Base-by-base conservation (phyloP, 2,797 vertebrate genomes). In the Cuniculus paca region DNA sequence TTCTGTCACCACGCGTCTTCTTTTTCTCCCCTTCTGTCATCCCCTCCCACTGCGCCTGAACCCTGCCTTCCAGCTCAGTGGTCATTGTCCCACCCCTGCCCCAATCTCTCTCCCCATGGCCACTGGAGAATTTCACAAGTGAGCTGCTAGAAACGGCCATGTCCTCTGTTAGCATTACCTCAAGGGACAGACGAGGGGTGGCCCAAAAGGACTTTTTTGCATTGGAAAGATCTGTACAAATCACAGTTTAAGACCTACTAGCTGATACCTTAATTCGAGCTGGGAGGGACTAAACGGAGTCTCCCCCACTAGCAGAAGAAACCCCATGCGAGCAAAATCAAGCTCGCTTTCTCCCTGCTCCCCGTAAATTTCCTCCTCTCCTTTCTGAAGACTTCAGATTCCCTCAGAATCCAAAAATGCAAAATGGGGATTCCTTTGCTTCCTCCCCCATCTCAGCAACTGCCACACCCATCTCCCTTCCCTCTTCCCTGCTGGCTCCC, bases 41-140 rank as follows among this genome's bases (percentile, higher is more conserved):
- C 36, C 68, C 34, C 52, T 28, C 74, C 12, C 34, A 12, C 20
- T 11, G 6, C 63, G 19, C 81, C 39, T 56, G 45, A 48, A 17
- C 19, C 26, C 54, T 45, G 36, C 34, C 63, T 75, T 34, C 13
- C 22, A 2, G 12, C 28, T 89, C 60, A 14, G 12, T 1, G 0
- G 1, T 28, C 54, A 28, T 5, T 24, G 16, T 39, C 65, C 31
- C 2, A 0, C 9, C 17, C 45, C 45, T 36, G 12, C 6, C 24
- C 24, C 39, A 42, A 13, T 50, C 5, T 65, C 36, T 83, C 42
- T 45, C 79, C 52, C 42, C 34, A 50, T 36, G 8, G 19, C n/a
- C 26, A 17, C 0, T 39, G 13, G 31, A 68, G 80, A 87, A 48
- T 42, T 17, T 60, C 61, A 58, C 1, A 50, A 88, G 14, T 42